Base-by-base conservation (phyloP, 2,888 invertebrate species). In the Chirona hameri region DNA sequence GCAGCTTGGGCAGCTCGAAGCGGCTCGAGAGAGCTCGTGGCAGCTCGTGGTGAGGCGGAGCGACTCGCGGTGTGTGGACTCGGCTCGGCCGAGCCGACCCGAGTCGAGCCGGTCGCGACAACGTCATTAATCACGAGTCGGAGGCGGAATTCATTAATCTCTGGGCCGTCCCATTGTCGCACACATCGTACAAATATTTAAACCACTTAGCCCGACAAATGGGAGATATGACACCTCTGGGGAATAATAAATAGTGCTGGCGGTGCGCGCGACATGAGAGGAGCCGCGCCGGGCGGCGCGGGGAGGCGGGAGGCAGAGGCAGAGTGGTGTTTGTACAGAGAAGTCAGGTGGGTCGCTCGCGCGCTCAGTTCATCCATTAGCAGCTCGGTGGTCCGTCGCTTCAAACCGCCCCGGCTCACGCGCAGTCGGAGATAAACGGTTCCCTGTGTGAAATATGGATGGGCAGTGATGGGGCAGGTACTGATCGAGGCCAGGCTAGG, bases 191-290 rank as follows among this genome's bases (percentile, higher is more conserved):
- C 76, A 76, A 76, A 76, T 76, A 76, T 76, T 76, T 76, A 76
- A 76, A 46, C 76, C 76, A 76, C 76, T 76, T 76, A 76, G 76
- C 46, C 76, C 21, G 76, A 76, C 76, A 76, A 76, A 76, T 76
- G 76, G 46, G 76, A 76, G 76, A 76, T 76, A 76, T 76, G 76
- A 76, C 76, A 76, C 76, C 76, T 21, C 39, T 15, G 46, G 39
- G 18, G 76, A 76, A 76, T 76, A 76, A 76, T 76, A 76, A 76
- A 76, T 76, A 46, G 76, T 24, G 76, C 18, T 21, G 46, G 7
- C 9, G 76, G 76, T 46, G 18, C 1, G 21, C 46, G 46, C 7
- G 9, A 76, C 76, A 27, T 76, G 24, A 76, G 76, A 76, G 76
- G 76, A 39, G 76, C 65, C 65, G 76, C 76, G 69, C 69, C 10